Conservation (phyloP, 2,888 invertebrate genomes). For the Chrysolina oricalcia region DNA sequence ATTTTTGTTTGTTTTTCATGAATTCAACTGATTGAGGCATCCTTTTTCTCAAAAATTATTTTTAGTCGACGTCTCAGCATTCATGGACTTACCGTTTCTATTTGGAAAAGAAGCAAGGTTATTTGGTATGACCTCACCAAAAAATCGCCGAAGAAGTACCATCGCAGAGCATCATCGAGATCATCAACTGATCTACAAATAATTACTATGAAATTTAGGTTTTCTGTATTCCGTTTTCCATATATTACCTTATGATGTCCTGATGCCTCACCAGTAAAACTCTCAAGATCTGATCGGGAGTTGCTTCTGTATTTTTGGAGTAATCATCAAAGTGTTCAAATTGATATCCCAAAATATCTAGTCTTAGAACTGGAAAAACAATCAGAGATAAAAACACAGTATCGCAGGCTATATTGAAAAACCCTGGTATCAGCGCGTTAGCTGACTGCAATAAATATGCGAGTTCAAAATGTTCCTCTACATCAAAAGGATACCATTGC, state of each 20-base stretch:
- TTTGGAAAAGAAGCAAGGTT: neutral
- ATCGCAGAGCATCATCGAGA: neutral
- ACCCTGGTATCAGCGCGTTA: neutral
- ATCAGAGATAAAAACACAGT: neutral
- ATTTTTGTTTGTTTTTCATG: no score
- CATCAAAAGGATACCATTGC: neutral
- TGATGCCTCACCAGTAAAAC: neutral
- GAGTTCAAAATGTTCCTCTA: neutral
- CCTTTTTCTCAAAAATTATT: no score
- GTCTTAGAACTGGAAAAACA: neutral
- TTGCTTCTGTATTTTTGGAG: neutral
- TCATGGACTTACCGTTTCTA: neutral
- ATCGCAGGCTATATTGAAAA: neutral
- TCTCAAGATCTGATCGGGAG: neutral
- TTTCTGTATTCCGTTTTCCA: no score
- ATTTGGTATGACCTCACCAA: neutral
- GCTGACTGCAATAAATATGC: neutral
- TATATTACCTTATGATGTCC: neutral
- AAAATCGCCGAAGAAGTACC: conserved; percentile 1
- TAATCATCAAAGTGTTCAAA: neutral
- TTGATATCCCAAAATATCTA: neutral
- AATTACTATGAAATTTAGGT: neutral
- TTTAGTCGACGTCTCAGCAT: no score
- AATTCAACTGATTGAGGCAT: no score
- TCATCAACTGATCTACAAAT: neutral